Conservation (phyloP, 2,797 vertebrate genomes). For the Merluccius polli region DNA sequence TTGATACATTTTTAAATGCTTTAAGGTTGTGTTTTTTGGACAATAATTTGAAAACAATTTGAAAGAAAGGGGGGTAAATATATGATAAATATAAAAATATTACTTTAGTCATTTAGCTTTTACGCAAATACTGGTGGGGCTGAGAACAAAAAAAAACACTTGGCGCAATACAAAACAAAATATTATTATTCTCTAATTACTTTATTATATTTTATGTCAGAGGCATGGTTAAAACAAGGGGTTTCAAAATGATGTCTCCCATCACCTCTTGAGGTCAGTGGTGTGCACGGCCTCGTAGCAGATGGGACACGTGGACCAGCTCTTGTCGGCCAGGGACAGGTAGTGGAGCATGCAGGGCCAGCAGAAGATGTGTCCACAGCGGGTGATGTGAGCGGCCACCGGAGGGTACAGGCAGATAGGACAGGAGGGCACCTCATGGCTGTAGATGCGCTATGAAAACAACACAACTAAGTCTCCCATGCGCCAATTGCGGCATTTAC, state of each 20-base stretch:
- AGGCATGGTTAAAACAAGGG: not conserved
- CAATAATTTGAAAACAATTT: not conserved
- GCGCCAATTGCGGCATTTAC: no score
- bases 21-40: not conserved
- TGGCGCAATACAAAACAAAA: not conserved
- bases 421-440: conserved; percentile 97
- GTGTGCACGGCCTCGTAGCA: conserved; percentile 91
- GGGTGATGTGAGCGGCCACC: conserved; percentile 92
- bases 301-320: conserved; percentile 97
- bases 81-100: not conserved
- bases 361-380: conserved; percentile 97
- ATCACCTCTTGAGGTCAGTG: conserved; percentile 92
- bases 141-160: not conserved
- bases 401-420: conserved; percentile 98
- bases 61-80: not conserved
- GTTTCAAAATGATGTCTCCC: not conserved
- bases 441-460: conserved; percentile 85
- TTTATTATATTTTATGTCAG: not conserved
- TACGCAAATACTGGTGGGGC: not conserved
- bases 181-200: not conserved
- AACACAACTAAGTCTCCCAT: not conserved
- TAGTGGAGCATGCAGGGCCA: conserved; percentile 99
- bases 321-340: conserved; percentile 90
- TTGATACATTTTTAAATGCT: not conserved
- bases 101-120: not conserved